Conservation (phyloP, 2,888 invertebrate genomes). For the Epiblema foenella region DNA sequence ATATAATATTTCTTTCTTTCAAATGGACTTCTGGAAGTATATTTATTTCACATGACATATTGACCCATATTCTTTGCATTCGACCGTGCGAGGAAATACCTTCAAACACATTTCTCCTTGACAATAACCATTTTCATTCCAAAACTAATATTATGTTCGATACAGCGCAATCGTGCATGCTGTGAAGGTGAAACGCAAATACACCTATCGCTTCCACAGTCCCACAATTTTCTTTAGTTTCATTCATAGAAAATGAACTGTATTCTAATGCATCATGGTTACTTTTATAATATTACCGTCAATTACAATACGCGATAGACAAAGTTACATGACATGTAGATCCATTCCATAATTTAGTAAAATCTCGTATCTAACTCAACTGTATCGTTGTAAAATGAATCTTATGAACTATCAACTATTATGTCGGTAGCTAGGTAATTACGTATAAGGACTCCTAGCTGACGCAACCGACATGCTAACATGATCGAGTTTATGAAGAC, state of each 20-base stretch:
- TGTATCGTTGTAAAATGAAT: background rate
- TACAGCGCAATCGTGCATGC: background rate
- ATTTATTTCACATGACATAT: background rate
- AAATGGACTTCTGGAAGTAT: too few relatives aligned
- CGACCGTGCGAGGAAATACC: constrained; percentile 1
- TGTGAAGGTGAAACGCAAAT: constrained; percentile 10
- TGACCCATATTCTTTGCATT: background rate
- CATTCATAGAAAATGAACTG: background rate
- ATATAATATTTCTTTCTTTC: too few relatives aligned
- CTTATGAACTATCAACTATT: background rate
- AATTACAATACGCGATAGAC: background rate
- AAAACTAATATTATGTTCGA: background rate
- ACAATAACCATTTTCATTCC: background rate
- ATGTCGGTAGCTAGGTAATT: too few relatives aligned
- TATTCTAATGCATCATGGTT: background rate
- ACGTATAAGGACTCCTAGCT: too few relatives aligned
- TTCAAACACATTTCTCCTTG: background rate
- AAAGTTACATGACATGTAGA: background rate
- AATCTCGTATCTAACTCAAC: background rate
- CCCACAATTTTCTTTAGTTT: background rate
- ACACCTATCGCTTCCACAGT: background rate
- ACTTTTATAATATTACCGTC: background rate
- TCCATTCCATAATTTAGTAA: background rate
- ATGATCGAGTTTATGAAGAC: too few relatives aligned
- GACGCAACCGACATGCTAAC: too few relatives aligned